Percentiles rank a stretch among this genome's conserved stretches.
Evolutionary conservation across 2,888 invertebrate species (phyloP).

Genomic region (Eupithecia insigniata): DNA sequence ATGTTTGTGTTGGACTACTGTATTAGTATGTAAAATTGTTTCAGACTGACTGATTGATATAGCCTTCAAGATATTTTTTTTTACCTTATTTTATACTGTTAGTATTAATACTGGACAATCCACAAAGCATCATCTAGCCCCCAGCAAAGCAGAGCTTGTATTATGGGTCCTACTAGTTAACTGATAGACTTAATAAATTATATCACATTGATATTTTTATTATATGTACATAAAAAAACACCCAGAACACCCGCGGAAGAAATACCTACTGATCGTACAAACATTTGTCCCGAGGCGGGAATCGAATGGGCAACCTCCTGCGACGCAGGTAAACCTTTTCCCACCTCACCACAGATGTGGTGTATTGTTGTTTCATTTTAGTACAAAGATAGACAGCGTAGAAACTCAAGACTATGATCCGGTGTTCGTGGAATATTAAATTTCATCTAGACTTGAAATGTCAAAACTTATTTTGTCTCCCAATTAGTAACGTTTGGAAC

Average conservation of each 20-base stretch:
- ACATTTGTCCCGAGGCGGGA: neutral
- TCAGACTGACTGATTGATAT: neutral
- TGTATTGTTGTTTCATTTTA: neutral
- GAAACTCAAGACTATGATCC: neutral
- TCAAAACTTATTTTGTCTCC: neutral
- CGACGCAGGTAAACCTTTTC: too few species aligned
- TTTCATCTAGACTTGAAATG: neutral
- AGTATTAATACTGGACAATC: neutral
- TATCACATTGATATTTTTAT: too few species aligned
- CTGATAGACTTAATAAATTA: neutral
- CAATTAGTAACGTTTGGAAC: neutral
- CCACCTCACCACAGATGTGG: too few species aligned
- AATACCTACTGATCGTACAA: too few species aligned
- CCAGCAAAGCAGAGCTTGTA: neutral
- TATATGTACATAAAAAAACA: too few species aligned
- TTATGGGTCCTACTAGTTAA: neutral
- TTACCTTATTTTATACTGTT: neutral
- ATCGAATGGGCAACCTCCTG: neutral
- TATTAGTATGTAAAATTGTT: constrained; percentile 3
- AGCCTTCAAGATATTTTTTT: too few species aligned
- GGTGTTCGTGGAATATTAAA: neutral
- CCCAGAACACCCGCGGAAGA: too few species aligned
- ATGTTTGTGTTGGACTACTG: constrained; percentile 20
- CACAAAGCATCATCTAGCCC: neutral
- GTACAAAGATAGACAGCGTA: neutral